A percentile compares a stretch with the other conserved stretches of the same genome.
phyloP scores from a whole-genome alignment of 2,888 invertebrate genomes.

The Limnephilus rhombicus region DNA sequence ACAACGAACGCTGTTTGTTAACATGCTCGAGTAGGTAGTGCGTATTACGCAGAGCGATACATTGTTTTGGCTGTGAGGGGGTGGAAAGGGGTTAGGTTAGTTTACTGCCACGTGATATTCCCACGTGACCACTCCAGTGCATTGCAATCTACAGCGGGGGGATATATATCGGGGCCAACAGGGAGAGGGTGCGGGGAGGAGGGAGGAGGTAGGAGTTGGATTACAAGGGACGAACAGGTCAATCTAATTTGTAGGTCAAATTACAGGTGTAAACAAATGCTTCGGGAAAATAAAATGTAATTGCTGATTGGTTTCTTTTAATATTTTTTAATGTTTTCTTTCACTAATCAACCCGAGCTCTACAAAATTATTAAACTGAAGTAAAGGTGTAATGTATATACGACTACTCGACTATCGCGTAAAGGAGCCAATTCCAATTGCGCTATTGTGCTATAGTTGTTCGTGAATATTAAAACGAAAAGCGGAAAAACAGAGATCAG shows the following conservation, averaged over 20 bases:
- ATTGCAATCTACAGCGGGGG: background rate
- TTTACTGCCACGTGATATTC: conserved; percentile 16
- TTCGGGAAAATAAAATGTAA: background rate
- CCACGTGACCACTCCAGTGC: conserved; percentile 30
- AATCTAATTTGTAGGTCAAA: conserved; percentile 11
- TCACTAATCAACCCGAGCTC: too few species aligned
- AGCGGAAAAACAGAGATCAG: too few species aligned
- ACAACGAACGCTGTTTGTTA: background rate
- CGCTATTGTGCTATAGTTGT: too few species aligned
- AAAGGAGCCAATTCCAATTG: too few species aligned
- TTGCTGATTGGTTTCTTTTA: background rate
- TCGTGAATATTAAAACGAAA: too few species aligned
- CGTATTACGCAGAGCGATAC: background rate
- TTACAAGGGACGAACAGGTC: background rate
- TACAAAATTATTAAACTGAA: too few species aligned
- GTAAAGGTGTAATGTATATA: too few species aligned
- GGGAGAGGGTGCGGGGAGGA: background rate
- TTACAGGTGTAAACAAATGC: background rate
- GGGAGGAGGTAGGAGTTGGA: background rate
- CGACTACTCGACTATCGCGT: too few species aligned
- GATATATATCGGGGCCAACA: background rate
- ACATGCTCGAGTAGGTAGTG: background rate
- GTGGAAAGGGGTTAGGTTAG: conserved; percentile 10
- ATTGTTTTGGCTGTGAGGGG: background rate
- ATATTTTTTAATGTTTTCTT: background rate